Conservation (phyloP, 1,140 invertebrate species). For the Euura lappo region DNA sequence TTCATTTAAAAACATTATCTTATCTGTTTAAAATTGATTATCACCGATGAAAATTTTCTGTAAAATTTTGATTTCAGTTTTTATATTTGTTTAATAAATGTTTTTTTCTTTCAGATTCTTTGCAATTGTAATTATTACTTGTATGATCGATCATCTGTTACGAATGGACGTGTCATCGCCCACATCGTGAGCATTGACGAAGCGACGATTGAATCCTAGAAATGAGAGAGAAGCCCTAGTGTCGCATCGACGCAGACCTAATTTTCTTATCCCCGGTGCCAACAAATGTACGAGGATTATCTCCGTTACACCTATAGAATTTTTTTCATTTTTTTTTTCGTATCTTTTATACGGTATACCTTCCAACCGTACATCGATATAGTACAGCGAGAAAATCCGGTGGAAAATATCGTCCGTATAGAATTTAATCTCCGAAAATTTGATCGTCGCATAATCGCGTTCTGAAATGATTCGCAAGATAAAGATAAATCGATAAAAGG, state of each 20-base stretch:
- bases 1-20: no score
- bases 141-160: no score
- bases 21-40: no score
- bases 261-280: background rate
- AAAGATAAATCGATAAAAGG: no score
- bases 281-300: background rate
- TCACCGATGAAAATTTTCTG: no score
- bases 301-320: background rate
- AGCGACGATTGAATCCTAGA: background rate
- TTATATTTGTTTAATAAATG: no score
- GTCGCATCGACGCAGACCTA: background rate
- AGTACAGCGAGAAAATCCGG: background rate
- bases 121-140: no score
- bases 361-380: no score
- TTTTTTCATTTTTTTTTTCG: background rate
- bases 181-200: background rate
- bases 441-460: background rate
- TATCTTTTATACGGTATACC: background rate
- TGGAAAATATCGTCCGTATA: background rate
- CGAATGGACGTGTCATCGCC: background rate
- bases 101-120: no score
- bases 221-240: background rate
- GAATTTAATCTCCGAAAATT: background rate
- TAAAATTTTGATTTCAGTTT: no score
- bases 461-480: no score